These are phyloP conservation scores for Plodia interpunctella DNA, from an alignment of 1,140 invertebrate species.

Conservation along the genomic window DNA sequence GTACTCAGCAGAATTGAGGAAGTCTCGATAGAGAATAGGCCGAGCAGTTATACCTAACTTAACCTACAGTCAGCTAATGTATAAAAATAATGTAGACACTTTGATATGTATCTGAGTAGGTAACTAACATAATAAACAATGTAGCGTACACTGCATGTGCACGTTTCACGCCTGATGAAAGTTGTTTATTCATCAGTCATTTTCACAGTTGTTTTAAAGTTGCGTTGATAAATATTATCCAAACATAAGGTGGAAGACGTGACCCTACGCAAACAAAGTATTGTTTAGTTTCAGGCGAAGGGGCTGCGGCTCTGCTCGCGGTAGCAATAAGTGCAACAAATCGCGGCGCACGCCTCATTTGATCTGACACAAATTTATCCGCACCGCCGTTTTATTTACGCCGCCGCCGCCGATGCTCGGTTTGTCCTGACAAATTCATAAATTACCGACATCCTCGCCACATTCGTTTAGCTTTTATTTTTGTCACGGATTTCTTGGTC, in stretches of 20 bases:
- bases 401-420: conserved; percentile 66
- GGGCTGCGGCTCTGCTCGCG: conserved; percentile 28
- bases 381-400: conserved; percentile 68
- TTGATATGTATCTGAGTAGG: no score
- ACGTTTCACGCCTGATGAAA: not conserved
- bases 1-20: conserved; percentile 6
- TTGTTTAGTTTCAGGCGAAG: conserved; percentile 3
- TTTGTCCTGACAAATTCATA: conserved; percentile 76
- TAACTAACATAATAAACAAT: no score
- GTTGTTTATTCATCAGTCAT: not conserved
- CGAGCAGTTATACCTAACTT: not conserved
- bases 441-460: conserved; percentile 74
- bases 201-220: conserved; percentile 3
- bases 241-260: not conserved
- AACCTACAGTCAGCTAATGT: no score
- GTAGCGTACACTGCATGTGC: not conserved
- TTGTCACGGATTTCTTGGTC: conserved; percentile 56
- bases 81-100: no score
- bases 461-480: conserved; percentile 65
- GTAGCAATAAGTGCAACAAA: conserved; percentile 63
- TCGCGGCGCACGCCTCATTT: conserved; percentile 65
- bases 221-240: conserved; percentile 2
- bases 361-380: conserved; percentile 76
- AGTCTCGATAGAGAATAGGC: not conserved
- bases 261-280: not conserved